These are phyloP conservation scores for Drosophila leonis DNA, from an alignment of 2,888 invertebrate genomes.

Conservation along the genomic window DNA sequence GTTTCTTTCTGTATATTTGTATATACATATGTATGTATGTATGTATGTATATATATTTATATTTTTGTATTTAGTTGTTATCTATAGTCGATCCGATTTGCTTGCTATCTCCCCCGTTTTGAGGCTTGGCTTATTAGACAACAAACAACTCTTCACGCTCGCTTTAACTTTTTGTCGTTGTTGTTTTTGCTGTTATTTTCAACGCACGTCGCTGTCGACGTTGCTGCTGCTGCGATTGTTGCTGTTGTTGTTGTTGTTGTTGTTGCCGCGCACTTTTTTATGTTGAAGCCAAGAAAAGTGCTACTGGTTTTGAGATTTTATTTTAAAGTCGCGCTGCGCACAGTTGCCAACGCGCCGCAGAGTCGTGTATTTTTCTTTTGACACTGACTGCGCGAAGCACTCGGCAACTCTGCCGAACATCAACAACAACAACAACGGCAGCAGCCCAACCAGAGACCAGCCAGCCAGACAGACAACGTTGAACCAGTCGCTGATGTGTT, in stretches of 20 bases:
- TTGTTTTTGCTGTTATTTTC: constrained; percentile 43
- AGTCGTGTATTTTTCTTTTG: constrained; percentile 55
- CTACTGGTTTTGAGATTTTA: constrained; percentile 82
- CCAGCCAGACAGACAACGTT: constrained; percentile 56
- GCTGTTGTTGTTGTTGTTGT: constrained; percentile 34
- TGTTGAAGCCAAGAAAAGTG: constrained; percentile 77
- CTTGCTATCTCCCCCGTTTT: constrained; percentile 58
- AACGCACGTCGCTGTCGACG: constrained; percentile 47
- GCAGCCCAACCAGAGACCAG: constrained; percentile 26
- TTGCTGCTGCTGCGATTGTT: constrained; percentile 19
- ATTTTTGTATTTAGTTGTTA: constrained; percentile 42
- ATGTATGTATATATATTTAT: neutral
- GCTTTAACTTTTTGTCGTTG: constrained; percentile 65
- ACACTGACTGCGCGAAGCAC: constrained; percentile 52
- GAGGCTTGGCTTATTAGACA: constrained; percentile 77
- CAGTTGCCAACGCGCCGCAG: constrained; percentile 68
- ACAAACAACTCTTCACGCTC: constrained; percentile 62
- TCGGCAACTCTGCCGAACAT: constrained; percentile 65
- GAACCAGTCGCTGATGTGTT: constrained; percentile 68
- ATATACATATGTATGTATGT: too few species aligned
- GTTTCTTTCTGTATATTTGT: neutral
- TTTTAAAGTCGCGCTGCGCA: constrained; percentile 52
- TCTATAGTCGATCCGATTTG: constrained; percentile 58
- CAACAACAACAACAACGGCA: constrained; percentile 35
- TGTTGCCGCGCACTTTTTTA: constrained; percentile 57